Conservation (phyloP, 2,888 invertebrate species). For the Hypomecis atomaria region DNA sequence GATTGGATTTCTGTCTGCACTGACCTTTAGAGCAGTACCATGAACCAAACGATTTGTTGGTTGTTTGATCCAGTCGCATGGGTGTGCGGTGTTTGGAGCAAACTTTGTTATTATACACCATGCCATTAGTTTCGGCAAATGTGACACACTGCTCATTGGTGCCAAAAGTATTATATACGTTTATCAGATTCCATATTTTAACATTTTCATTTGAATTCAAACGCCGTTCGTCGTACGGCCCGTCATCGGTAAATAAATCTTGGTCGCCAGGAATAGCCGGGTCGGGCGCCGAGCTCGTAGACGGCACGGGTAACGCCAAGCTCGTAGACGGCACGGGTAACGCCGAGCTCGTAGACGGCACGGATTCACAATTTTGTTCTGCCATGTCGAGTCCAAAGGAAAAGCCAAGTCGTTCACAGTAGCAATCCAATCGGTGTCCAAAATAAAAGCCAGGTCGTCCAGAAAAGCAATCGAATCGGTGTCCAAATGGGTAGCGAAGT, state of each 20-base stretch:
- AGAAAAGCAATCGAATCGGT: neutral
- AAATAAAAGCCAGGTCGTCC: neutral
- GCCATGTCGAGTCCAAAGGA: neutral
- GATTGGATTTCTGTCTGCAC: neutral
- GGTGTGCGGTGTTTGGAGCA: constrained; percentile 2
- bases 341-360: neutral
- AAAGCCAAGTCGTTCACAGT: neutral
- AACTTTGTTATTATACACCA: neutral
- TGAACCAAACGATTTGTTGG: neutral
- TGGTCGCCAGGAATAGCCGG: neutral
- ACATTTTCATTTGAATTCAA: neutral
- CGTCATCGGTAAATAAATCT: neutral
- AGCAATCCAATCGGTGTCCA: constrained; percentile 3
- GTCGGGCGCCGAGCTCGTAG: neutral
- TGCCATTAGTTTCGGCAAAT: neutral
- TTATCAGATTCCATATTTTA: neutral
- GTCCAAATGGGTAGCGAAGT: neutral
- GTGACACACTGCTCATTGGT: neutral
- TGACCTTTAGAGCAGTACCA: constrained; percentile 1
- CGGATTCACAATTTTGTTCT: too few species aligned
- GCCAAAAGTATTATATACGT: neutral
- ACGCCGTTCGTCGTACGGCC: neutral
- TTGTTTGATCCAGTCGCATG: neutral
- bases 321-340: neutral
- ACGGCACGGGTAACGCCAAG: neutral